Conservation (phyloP, 2,797 vertebrate genomes). For the Gambelia wislizenii region DNA sequence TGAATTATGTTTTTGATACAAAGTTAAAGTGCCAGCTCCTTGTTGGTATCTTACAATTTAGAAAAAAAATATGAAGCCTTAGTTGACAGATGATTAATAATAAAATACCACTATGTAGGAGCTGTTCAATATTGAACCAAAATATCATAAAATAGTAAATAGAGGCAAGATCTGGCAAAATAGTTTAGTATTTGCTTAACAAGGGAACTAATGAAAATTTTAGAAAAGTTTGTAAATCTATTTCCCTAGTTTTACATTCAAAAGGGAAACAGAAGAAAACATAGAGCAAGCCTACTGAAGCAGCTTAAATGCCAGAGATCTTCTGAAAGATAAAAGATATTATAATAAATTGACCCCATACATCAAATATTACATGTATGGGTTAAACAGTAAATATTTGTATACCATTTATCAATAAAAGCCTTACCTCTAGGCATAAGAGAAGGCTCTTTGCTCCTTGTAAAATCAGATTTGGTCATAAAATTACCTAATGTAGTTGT, state of each 20-base stretch:
- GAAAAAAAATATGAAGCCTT: not conserved
- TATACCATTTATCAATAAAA: not conserved
- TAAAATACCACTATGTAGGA: not conserved
- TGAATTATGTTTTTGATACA: not conserved
- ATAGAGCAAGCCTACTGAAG: not conserved
- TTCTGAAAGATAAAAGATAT: not conserved
- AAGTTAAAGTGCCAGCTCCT: no score
- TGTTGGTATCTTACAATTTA: not conserved
- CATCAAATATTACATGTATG: not conserved
- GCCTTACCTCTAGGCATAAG: slow-evolving; percentile 5
- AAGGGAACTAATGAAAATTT: not conserved
- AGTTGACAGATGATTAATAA: not conserved
- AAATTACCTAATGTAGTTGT: not conserved
- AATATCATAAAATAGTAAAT: not conserved
- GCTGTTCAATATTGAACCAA: not conserved
- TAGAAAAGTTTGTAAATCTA: no score
- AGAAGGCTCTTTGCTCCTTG: not conserved
- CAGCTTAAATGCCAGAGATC: not conserved
- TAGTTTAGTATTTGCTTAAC: not conserved
- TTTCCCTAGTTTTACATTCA: not conserved
- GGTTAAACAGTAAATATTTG: not conserved
- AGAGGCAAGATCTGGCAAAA: not conserved
- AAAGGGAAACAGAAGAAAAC: not conserved
- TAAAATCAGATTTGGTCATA: not conserved
- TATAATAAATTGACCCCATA: not conserved